A percentile compares a stretch with the other conserved stretches of the same genome.
phyloP scores from a whole-genome alignment of 2,888 invertebrate species.

The Himalopsyche kuldschensis region DNA sequence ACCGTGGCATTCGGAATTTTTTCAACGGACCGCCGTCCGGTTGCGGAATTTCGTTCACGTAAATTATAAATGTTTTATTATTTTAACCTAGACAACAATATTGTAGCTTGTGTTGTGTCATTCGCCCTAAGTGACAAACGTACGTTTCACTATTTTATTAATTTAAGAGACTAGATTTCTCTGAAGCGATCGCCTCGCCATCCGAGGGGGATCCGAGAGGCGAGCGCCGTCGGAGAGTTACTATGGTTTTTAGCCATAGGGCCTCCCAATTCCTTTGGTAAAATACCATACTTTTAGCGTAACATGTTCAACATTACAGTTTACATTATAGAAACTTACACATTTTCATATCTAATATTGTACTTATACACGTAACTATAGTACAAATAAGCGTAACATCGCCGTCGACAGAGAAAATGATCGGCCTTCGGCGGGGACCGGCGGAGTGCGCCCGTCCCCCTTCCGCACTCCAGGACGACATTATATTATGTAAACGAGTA shows the following conservation, averaged over 20 bases:
- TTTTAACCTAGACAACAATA: not conserved
- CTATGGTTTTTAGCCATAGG: slow-evolving; percentile 11
- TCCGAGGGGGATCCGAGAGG: slow-evolving; percentile 7
- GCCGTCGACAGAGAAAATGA: slow-evolving; percentile 6
- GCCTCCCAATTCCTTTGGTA: slow-evolving; percentile 47
- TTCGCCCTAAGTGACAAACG: slow-evolving; percentile 18
- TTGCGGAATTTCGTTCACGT: not conserved
- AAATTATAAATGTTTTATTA: not conserved
- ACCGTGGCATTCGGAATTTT: not conserved
- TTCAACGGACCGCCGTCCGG: not conserved
- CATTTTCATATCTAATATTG: slow-evolving; percentile 28
- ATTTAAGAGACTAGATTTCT: slow-evolving; percentile 25
- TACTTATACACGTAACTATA: slow-evolving; percentile 39
- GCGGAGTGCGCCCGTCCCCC: not conserved
- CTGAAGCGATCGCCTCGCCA: slow-evolving; percentile 19
- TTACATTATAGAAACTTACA: slow-evolving; percentile 43
- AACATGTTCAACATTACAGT: slow-evolving; percentile 57
- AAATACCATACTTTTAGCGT: slow-evolving; percentile 63
- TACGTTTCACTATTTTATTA: slow-evolving; percentile 5
- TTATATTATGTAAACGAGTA: slow-evolving; percentile 28
- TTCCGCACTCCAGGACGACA: slow-evolving; percentile 25
- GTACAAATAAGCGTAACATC: slow-evolving; percentile 37
- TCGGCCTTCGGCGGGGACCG: not conserved
- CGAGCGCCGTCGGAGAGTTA: slow-evolving; percentile 11
- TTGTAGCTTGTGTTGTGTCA: not conserved